phyloP scores from a whole-genome alignment of 2,113 vertebrate genomes.

The Silurus asotus region DNA sequence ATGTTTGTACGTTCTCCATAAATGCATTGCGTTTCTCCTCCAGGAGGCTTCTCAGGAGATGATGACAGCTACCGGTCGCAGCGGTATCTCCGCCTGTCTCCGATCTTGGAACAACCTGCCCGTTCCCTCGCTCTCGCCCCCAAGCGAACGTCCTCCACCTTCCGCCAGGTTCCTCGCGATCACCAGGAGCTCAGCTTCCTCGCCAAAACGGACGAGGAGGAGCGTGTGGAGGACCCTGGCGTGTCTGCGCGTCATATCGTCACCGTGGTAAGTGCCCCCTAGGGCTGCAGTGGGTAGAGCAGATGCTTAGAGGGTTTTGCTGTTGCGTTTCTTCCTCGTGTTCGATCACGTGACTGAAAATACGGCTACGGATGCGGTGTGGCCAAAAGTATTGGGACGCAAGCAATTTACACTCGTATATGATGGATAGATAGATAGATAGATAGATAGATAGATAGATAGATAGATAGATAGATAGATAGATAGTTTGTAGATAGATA shows the following conservation, averaged over 20 bases:
- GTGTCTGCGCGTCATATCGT: constrained; percentile 49
- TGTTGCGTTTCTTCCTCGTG: too few relatives aligned
- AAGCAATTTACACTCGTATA: too few relatives aligned
- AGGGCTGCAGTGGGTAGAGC: neutral
- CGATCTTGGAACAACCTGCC: constrained; percentile 18
- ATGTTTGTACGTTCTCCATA: too few relatives aligned
- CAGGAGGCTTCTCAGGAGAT: constrained; percentile 54
- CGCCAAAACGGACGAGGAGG: constrained; percentile 42
- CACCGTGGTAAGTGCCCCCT: constrained; percentile 53
- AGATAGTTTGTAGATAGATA: too few relatives aligned
- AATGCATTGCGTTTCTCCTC: neutral
- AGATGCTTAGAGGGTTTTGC: neutral
- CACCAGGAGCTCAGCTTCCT: constrained; percentile 41
- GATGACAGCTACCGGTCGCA: constrained; percentile 27
- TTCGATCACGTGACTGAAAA: too few relatives aligned
- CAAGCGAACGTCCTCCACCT: constrained; percentile 39
- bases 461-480: too few relatives aligned
- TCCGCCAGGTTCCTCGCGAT: constrained; percentile 37
- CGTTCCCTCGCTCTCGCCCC: constrained; percentile 31
- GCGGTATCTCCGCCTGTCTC: neutral
- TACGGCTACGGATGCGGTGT: too few relatives aligned
- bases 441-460: too few relatives aligned
- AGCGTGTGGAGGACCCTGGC: constrained; percentile 45
- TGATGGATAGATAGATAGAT: too few relatives aligned
- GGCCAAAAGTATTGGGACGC: too few relatives aligned